A percentile compares a stretch with the other conserved stretches of the same genome.
Conservation (phyloP, 2,888 invertebrate genomes). For the Chalcosyrphus nemorum region DNA sequence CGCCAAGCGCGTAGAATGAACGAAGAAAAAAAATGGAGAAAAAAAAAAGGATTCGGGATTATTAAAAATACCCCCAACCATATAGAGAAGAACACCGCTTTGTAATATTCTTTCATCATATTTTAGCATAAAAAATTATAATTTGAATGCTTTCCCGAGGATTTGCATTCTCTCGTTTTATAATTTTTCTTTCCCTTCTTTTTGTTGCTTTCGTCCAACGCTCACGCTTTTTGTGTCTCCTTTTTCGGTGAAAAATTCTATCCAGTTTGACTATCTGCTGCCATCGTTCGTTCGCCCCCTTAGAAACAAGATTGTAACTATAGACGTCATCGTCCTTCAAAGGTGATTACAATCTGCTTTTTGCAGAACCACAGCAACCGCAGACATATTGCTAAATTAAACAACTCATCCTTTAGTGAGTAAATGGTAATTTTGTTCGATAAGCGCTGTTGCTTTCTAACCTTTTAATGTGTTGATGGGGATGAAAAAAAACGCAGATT, state of each 20-base stretch:
- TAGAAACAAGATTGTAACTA: not conserved
- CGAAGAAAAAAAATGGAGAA: not conserved
- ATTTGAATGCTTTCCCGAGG: constrained; percentile 62
- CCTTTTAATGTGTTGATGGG: too few relatives aligned
- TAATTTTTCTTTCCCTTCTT: constrained; percentile 1
- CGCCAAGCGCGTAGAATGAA: not conserved
- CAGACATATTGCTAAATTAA: not conserved
- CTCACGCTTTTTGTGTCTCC: not conserved
- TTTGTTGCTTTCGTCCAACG: not conserved
- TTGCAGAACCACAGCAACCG: not conserved
- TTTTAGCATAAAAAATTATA: constrained; percentile 67
- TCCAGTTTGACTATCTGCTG: not conserved
- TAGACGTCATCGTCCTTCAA: not conserved
- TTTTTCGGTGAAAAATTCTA: constrained; percentile 16
- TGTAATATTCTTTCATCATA: constrained; percentile 71
- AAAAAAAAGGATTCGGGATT: constrained; percentile 60
- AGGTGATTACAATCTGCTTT: constrained; percentile 17
- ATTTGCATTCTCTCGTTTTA: constrained; percentile 48
- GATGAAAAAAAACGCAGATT: too few relatives aligned
- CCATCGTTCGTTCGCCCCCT: not conserved
- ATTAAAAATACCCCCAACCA: constrained; percentile 57
- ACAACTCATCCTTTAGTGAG: not conserved
- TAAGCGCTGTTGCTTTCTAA: too few relatives aligned
- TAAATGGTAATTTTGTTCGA: too few relatives aligned
- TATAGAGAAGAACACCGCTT: constrained; percentile 56